Base-by-base conservation (phyloP, 2,797 vertebrate genomes). In the Sebastes wilsoni region DNA sequence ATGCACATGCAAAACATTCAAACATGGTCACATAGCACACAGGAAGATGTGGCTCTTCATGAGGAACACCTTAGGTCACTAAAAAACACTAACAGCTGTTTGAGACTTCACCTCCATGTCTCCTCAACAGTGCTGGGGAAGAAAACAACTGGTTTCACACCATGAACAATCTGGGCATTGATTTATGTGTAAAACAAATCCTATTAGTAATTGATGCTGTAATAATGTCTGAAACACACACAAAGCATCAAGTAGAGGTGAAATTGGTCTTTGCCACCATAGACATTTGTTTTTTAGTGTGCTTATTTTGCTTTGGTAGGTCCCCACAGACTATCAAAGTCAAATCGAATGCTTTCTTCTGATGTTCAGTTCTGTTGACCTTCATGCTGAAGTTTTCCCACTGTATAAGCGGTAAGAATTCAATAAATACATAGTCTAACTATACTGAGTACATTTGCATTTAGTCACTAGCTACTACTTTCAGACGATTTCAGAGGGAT, bases 51-150 rank as follows among this genome's bases (percentile, higher is more conserved):
- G 65, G 28, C 52, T 69, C 76, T 59, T 65, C 22, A 32, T 12
- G 34, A 75, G 69, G 73, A 81, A 65, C 66, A 60, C 27, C 2
- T 1, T 9, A 38, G n/a, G 32, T 70, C 38, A 7, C 73, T 66
- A 80, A 85, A 80, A 85, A 79, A 52, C 59, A 66, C 61, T 16
- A 66, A 78, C 85, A 90, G 79, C 82, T 87, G 90, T 78, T 75
- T 79, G 59, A 79, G 69, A 79, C 77, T 64, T 81, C 54, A 36
- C 38, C 56, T 54, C 27, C 0, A 20, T 56, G 30, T 69, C 72
- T 16, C 0, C 38, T 58, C 6, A 23, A 25, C 14, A 52, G 2
- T 7, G 55, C 8, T 30, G 1, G n/a, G 20, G 42, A 72, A 20
- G 34, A 73, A 12, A 81, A 38, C 30, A 72, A 30, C 6, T 55